phyloP scores from a whole-genome alignment of 2,797 vertebrate species.

The Peromyscus aztecus region DNA sequence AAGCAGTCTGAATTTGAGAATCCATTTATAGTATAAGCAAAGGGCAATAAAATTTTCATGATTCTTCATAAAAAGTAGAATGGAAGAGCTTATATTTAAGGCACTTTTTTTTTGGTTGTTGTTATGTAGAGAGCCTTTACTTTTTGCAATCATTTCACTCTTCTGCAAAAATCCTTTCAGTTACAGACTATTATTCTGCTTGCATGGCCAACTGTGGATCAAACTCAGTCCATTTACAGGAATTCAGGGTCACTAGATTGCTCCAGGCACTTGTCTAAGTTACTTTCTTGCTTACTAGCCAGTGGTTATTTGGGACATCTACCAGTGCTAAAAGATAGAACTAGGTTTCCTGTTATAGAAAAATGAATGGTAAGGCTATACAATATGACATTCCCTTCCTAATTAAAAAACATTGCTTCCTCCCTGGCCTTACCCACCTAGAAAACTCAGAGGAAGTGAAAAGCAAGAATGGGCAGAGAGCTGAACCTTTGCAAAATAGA shows the following conservation, averaged over 20 bases:
- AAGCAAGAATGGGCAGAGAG: background rate
- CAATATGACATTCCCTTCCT: conserved; percentile 37
- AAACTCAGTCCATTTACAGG: background rate
- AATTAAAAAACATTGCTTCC: conserved; percentile 12
- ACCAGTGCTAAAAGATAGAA: background rate
- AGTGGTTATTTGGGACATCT: background rate
- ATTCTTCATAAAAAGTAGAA: background rate
- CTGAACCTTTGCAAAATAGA: conserved; percentile 33
- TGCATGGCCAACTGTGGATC: conserved; percentile 1
- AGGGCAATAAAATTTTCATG: background rate
- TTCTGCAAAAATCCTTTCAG: conserved; percentile 18
- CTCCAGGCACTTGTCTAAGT: conserved; percentile 5
- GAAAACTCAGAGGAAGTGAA: conserved; percentile 57
- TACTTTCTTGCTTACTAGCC: background rate
- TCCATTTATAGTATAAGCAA: conserved; percentile 8
- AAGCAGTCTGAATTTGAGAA: conserved; percentile 15
- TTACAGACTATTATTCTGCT: conserved; percentile 26
- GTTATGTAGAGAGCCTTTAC: background rate
- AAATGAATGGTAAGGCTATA: conserved; percentile 65
- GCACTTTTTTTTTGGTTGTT: background rate
- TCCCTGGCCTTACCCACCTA: background rate
- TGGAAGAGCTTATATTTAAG: background rate
- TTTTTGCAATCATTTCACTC: conserved; percentile 28
- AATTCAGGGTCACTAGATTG: background rate
- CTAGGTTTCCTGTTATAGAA: conserved; percentile 42